A percentile compares a stretch with the other conserved stretches of the same genome.
phyloP scores from a whole-genome alignment of 1,140 invertebrate genomes.

The Nasonia vitripennis region DNA sequence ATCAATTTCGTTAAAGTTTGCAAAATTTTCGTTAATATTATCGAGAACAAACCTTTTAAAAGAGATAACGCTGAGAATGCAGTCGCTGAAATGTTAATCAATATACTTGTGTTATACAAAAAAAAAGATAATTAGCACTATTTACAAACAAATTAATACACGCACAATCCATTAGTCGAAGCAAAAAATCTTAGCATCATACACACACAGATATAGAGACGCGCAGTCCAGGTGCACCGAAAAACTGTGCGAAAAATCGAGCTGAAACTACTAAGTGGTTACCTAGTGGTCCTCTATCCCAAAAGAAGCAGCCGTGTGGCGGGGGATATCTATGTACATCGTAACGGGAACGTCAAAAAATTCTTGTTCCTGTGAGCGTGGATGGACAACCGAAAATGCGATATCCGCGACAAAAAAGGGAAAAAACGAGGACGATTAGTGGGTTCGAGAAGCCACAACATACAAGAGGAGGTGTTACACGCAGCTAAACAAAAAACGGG shows the following conservation, averaged over 20 bases:
- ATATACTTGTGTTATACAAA: slow-evolving; percentile 36
- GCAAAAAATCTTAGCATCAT: slow-evolving; percentile 6
- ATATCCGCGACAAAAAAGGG: neutral
- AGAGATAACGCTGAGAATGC: slow-evolving; percentile 31
- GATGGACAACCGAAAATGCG: slow-evolving; percentile 11
- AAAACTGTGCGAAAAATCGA: slow-evolving; percentile 41
- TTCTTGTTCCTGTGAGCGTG: neutral
- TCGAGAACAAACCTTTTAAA: slow-evolving; percentile 33
- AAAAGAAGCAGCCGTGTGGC: slow-evolving; percentile 7
- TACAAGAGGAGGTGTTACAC: neutral
- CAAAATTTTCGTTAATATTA: slow-evolving; percentile 31
- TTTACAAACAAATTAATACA: neutral
- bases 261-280: slow-evolving; percentile 34
- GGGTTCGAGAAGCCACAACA: neutral
- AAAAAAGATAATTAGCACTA: slow-evolving; percentile 22
- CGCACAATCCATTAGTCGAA: slow-evolving; percentile 26
- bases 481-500: neutral
- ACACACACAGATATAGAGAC: neutral
- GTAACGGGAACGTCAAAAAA: slow-evolving; percentile 30
- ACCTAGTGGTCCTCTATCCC: slow-evolving; percentile 23
- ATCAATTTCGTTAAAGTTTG: slow-evolving; percentile 19
- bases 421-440: neutral
- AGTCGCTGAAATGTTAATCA: slow-evolving; percentile 46
- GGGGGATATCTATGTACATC: neutral
- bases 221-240: neutral